phyloP scores from a whole-genome alignment of 2,113 vertebrate species.

The Oenanthe melanoleuca region DNA sequence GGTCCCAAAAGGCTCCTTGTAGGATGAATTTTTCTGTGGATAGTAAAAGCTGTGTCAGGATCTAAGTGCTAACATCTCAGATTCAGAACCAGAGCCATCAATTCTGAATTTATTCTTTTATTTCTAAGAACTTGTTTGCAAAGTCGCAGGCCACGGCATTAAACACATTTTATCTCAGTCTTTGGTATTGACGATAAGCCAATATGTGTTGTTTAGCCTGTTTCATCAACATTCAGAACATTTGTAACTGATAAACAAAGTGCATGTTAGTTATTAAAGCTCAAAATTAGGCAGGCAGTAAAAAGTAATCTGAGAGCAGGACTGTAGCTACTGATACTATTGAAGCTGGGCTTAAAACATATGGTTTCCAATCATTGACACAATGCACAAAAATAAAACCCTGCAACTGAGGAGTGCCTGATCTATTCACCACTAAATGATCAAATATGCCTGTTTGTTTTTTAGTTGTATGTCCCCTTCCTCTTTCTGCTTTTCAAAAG shows the following conservation, averaged over 20 bases:
- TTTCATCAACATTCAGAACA: constrained; percentile 50
- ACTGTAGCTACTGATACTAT: constrained; percentile 69
- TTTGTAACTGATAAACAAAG: constrained; percentile 74
- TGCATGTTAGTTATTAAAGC: constrained; percentile 68
- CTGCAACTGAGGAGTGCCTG: constrained; percentile 29
- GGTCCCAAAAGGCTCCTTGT: not conserved
- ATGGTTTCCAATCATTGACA: constrained; percentile 61
- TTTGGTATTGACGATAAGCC: not conserved
- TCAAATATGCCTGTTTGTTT: constrained; percentile 53
- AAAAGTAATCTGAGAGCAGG: constrained; percentile 69
- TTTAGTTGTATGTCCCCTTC: constrained; percentile 44
- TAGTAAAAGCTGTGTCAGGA: not conserved
- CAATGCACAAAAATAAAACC: constrained; percentile 61
- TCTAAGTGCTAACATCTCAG: not conserved
- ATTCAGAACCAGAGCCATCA: not conserved
- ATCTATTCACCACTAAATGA: constrained; percentile 44
- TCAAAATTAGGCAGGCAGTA: constrained; percentile 67
- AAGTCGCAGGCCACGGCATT: not conserved
- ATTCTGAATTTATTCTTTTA: not conserved
- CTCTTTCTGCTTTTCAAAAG: constrained; percentile 43
- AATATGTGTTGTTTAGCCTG: constrained; percentile 27
- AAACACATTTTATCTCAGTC: not conserved
- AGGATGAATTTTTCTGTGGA: not conserved
- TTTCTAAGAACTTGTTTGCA: not conserved
- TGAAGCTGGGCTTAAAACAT: constrained; percentile 69